Conservation (phyloP, 2,888 invertebrate species). For the Amiota minor region DNA sequence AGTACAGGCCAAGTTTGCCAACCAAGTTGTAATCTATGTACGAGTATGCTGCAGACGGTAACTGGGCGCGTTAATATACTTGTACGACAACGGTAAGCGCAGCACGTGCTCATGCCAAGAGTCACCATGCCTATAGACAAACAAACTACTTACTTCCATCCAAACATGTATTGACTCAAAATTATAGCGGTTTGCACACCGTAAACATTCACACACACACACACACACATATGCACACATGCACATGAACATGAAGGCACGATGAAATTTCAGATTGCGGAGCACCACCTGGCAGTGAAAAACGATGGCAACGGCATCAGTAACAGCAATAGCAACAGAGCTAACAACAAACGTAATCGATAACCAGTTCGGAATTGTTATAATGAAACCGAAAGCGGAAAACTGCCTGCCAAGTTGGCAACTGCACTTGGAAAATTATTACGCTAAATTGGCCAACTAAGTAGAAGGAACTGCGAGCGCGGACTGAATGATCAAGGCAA, state of each 20-base stretch:
- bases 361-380: conserved; percentile 67
- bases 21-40: conserved; percentile 30
- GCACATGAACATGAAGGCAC: too few species aligned
- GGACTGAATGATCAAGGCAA: too few species aligned
- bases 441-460: conserved; percentile 58
- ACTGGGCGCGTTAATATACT: conserved; percentile 57
- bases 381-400: conserved; percentile 69
- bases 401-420: conserved; percentile 48
- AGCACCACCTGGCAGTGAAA: conserved; percentile 2
- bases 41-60: conserved; percentile 38
- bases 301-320: conserved; percentile 23
- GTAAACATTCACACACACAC: neutral
- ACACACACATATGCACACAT: too few species aligned
- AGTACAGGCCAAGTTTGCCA: neutral
- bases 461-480: neutral
- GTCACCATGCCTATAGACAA: conserved; percentile 53
- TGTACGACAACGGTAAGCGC: conserved; percentile 56
- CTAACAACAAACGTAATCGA: conserved; percentile 58
- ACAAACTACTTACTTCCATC: too few species aligned
- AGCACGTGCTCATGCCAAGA: conserved; percentile 58
- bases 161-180: conserved; percentile 54
- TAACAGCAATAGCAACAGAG: conserved; percentile 22
- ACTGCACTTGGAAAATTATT: conserved; percentile 56
- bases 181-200: conserved; percentile 61
- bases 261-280: conserved; percentile 1